Evolutionary conservation across 2,797 vertebrate species (phyloP), one percentile per base, ranked within the genome.

Genomic region (Manis crassicaudata): DNA sequence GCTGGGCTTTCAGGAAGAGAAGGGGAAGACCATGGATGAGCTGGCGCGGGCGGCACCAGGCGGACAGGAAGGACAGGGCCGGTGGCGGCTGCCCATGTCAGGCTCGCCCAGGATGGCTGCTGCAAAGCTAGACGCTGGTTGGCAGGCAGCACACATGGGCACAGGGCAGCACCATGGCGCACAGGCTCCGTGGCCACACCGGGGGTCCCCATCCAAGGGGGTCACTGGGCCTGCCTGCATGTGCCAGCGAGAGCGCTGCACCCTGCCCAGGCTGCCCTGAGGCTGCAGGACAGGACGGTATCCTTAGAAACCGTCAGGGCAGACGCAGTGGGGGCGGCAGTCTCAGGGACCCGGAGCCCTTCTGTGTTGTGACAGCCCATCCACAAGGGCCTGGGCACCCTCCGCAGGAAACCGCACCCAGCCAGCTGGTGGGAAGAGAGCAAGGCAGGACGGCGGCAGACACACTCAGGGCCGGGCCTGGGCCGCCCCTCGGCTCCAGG

Each of bases 61-160:
- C 37, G 37, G 37, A 40, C 37, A 40, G 37, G 37, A 40, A 40
- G 37, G 37, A 40, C 37, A 40, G 46, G 5, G 21, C 40, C 5
- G 20, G 21, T 3, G 43, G 29, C 11, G 1, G 2, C 0, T 0
- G 1, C 4, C 21, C 13, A 2, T 1, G 5, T 11, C 16, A 9
- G 12, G 5, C 8, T 18, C 50, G 3, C 3, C 68, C 23, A 40
- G 27, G 1, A 7, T 32, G 43, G 32, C 7, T 20, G 12, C n/a
- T 6, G 29, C 56, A 14, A 2, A 14, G 29, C 9, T 3, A 21
- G 23, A 17, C 8, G 1, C 3, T 8, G 5, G 23, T 50, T 10
- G 5, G 14, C 35, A 27, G 14, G 14, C 35, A 7, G 18, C 18
- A 4, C 1, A 58, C 17, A 29, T 46, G 46, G 46, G 46, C 3